Base-by-base conservation (phyloP, 2,797 vertebrate species). In the Leuciscus waleckii region DNA sequence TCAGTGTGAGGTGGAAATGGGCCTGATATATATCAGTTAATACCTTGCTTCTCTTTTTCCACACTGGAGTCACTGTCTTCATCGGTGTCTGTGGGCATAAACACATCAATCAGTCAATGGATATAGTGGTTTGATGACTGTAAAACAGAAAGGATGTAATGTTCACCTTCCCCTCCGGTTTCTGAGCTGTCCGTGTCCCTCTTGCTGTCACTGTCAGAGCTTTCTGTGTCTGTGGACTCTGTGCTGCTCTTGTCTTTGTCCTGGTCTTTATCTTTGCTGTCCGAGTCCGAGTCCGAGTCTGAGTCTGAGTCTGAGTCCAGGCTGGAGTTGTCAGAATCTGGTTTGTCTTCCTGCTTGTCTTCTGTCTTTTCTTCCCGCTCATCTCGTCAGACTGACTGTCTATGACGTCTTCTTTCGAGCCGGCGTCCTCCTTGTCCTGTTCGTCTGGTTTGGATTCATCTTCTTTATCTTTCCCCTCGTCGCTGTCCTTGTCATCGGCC, bases 141-240 rank as follows among this genome's bases (percentile, higher is more conserved):
- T 74, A 29, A 74, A 39, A 51, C 41, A 35, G 37, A 49, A 63
- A 54, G 69, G 26, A 37, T 4, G 29, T n/a, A 58, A 49, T 10
- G 51, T 49, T 49, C 63, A 88, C 88, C 89, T 90, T 85, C 89
- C 35, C 51, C 84, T 23, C 83, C 87, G 5, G 75, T 84, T 77
- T 91, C 90, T 11, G 56, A 51, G 76, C 86, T 90, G 21, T 84
- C 87, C 26, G 13, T 9, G 61, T 87, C 71, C 17, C 71, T 56
- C 32, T 82, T 83, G 69, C 86, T 84, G 11, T 54, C 58, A 7
- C 68, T 90, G 10, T 85, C 77, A 1, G 82, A 69, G 61, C 87
- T 82, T 6, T 88, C 77, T 85, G 58, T 77, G 51, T 88, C 85
- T 35, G 43, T 51, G 19, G 83, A 84, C 61, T 90, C 86, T 17